These are phyloP conservation scores for Ochropacha duplaris DNA, from an alignment of 2,888 invertebrate genomes.

Conservation along the genomic window DNA sequence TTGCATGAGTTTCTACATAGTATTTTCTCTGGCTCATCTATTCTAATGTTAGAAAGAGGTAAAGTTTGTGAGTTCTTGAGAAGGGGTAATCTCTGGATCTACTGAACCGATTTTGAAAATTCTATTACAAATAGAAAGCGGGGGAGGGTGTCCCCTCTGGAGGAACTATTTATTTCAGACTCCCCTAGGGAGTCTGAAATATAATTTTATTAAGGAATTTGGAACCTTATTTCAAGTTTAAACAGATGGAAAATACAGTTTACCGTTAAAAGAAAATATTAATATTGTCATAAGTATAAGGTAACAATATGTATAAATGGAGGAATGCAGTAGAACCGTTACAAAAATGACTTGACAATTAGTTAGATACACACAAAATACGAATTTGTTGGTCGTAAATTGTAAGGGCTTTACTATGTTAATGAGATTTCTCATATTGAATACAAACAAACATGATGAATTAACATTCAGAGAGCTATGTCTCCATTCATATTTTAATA, in stretches of 20 bases:
- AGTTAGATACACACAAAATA: not conserved
- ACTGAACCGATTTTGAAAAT: no score
- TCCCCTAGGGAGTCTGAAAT: no score
- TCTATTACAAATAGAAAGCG: no score
- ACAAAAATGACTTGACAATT: not conserved
- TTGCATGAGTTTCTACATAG: no score
- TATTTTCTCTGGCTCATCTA: no score
- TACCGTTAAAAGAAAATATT: not conserved
- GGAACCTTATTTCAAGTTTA: no score
- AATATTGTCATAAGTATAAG: not conserved
- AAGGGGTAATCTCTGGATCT: no score
- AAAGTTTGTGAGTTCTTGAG: no score
- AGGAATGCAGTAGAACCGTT: not conserved
- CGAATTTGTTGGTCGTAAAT: not conserved
- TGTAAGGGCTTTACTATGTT: not conserved
- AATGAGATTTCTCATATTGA: slow-evolving; percentile 1
- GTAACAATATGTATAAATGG: not conserved
- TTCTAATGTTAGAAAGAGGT: no score
- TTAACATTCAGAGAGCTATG: not conserved
- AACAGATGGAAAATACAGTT: not conserved
- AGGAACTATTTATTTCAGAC: no score
- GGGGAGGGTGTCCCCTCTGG: no score
- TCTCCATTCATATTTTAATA: not conserved
- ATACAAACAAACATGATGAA: slow-evolving; percentile 4
- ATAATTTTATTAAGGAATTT: not conserved